Evolutionary conservation across 2,797 vertebrate species (phyloP), one percentile per base, ranked within the genome.

Genomic region (Varecia variegata): DNA sequence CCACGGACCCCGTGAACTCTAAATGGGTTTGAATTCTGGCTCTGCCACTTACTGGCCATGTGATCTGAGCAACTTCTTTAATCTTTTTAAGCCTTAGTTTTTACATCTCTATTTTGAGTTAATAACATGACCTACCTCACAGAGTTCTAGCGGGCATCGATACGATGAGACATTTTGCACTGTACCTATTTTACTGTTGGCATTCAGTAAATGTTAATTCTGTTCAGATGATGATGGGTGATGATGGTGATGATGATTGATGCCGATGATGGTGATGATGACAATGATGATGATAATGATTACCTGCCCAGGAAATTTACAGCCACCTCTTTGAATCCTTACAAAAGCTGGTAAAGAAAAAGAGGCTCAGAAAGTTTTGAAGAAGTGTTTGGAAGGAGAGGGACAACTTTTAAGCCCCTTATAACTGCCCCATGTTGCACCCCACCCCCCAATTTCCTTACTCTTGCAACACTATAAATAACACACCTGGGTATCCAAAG

Each of bases 371-470:
- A 50, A 82, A 82, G n/a, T 38, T 73, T 65, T 38, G 14, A 43
- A 80, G 20, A 88, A 52, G n/a, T 32, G 21, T 38, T 71, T 45
- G 18, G 27, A 85, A 94, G 35, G 30, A 12, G 17, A 60, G 18
- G 21, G 3, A 38, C 8, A 17, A 67, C 11, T 23, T 1, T 11
- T 5, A 40, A 35, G n/a, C 2, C 12, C 17, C 1, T 14, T 27
- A 4, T 21, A 2, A 25, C 4, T 18, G 17, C 11, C n/a, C 23
- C 0, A 0, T 1, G 38, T 10, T 40, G 3, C 7, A 17, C 21
- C 21, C 18, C 27, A 67, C 20, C 43, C 38, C 12, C n/a, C 43
- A 2, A 5, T 50, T 11, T 65, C 10, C 40, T 13, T 60, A 13
- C 8, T 60, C 47, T 10, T 0, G 3, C 60, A 81, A n/a, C 27